Conservation (phyloP, 2,888 invertebrate genomes). For the Peribatodes rhomboidaria region DNA sequence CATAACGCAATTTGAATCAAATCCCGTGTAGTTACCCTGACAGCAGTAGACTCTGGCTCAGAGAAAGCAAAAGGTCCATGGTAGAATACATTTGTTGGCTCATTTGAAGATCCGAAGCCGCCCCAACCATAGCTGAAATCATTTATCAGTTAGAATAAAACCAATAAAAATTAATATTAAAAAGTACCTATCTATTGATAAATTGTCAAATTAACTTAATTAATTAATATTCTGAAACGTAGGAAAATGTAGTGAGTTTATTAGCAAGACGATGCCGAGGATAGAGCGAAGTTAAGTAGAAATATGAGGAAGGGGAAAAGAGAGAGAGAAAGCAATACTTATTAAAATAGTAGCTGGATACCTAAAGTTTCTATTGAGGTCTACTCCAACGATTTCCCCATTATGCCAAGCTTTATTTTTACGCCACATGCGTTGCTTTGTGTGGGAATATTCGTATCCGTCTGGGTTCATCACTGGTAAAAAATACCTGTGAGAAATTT, state of each 20-base stretch:
- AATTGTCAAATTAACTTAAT: too few relatives aligned
- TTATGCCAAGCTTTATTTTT: constrained; percentile 88
- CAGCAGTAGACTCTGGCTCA: constrained; percentile 73
- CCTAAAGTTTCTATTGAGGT: constrained; percentile 95
- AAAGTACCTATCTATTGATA: too few relatives aligned
- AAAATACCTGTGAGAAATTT: constrained; percentile 84
- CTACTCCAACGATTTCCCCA: constrained; percentile 88
- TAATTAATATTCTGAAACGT: too few relatives aligned
- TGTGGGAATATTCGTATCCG: constrained; percentile 95
- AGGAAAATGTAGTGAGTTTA: too few relatives aligned
- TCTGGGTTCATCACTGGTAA: constrained; percentile 93
- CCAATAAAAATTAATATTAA: background rate
- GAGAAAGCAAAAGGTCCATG: constrained; percentile 73
- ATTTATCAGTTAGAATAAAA: background rate
- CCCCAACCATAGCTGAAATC: constrained; percentile 72
- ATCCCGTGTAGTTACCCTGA: constrained; percentile 60
- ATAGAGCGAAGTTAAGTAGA: too few relatives aligned
- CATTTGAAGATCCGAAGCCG: constrained; percentile 70
- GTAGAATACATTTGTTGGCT: constrained; percentile 66
- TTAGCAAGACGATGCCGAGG: too few relatives aligned
- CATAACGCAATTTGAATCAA: background rate
- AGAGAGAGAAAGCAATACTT: too few relatives aligned
- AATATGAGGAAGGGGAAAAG: too few relatives aligned
- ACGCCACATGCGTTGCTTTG: constrained; percentile 92
- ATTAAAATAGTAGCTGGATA: constrained; percentile 47